Conservation (phyloP, 1,140 invertebrate species). For the Macrotrachela quadricornifera region DNA sequence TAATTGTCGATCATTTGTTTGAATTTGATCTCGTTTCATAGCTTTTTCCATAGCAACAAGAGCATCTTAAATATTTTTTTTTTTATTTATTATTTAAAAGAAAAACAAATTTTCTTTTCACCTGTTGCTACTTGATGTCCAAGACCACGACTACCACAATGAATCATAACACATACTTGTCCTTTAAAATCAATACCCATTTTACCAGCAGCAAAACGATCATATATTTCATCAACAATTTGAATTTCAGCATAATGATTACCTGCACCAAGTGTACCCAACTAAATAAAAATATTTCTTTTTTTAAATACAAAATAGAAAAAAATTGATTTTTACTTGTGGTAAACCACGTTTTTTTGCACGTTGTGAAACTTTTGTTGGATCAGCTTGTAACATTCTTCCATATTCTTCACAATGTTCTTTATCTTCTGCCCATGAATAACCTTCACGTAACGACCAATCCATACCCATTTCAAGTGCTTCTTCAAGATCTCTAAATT, state of each 20-base stretch:
- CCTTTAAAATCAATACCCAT: constrained; percentile 93
- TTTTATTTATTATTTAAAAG: no score
- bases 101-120: no score
- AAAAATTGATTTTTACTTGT: constrained; percentile 38
- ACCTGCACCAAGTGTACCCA: constrained; percentile 90
- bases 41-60: constrained; percentile 97
- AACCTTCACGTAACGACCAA: constrained; percentile 95
- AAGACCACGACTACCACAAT: constrained; percentile 91
- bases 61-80: constrained; percentile 42
- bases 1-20: constrained; percentile 87
- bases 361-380: constrained; percentile 63
- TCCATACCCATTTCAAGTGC: constrained; percentile 99
- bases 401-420: constrained; percentile 99
- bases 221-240: constrained; percentile 94
- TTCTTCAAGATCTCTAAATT: constrained; percentile 68
- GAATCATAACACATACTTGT: constrained; percentile 97
- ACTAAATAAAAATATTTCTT: constrained; percentile 20
- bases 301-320: no score
- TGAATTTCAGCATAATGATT: constrained; percentile 98
- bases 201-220: constrained; percentile 84
- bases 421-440: constrained; percentile 98
- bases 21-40: constrained; percentile 93
- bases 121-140: constrained; percentile 92
- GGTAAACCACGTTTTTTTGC: constrained; percentile 97
- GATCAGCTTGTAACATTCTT: constrained; percentile 93